Evolutionary conservation across 2,797 vertebrate genomes (phyloP).

Genomic region (Artibeus lituratus): DNA sequence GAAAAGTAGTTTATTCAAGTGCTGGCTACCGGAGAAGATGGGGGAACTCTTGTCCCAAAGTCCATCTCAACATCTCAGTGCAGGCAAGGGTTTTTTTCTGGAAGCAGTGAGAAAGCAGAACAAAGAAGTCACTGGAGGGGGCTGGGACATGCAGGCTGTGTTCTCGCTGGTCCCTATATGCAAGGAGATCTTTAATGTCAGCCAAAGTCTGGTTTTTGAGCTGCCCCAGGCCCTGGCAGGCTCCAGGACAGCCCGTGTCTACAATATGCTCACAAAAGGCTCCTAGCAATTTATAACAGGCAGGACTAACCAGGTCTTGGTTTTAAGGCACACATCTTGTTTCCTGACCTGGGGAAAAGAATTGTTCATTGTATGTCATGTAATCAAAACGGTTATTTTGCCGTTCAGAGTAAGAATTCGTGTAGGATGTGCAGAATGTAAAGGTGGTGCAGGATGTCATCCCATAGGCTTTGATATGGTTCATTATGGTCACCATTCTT

Average conservation of each 20-base stretch:
- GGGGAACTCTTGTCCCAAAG: no score
- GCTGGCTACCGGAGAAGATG: no score
- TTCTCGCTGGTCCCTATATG: neutral
- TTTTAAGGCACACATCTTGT: neutral
- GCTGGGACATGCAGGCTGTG: neutral
- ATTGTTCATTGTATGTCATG: neutral
- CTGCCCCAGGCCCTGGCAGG: neutral
- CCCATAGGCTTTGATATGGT: neutral
- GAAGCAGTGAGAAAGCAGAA: neutral
- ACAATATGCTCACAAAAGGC: neutral
- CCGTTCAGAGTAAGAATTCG: neutral
- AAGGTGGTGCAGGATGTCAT: neutral
- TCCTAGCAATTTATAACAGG: neutral
- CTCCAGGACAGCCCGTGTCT: neutral
- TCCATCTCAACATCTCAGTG: no score
- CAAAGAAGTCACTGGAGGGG: neutral
- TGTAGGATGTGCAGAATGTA: neutral
- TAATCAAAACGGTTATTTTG: neutral
- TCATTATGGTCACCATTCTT: neutral
- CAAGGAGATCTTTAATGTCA: neutral
- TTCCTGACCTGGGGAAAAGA: neutral
- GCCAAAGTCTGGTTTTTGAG: neutral
- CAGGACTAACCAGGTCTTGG: neutral
- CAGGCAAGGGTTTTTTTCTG: neutral
- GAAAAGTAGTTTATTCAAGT: neutral